A percentile compares a stretch with the other conserved stretches of the same genome.
Conservation (phyloP, 2,113 vertebrate species). For the Rutilus rutilus region DNA sequence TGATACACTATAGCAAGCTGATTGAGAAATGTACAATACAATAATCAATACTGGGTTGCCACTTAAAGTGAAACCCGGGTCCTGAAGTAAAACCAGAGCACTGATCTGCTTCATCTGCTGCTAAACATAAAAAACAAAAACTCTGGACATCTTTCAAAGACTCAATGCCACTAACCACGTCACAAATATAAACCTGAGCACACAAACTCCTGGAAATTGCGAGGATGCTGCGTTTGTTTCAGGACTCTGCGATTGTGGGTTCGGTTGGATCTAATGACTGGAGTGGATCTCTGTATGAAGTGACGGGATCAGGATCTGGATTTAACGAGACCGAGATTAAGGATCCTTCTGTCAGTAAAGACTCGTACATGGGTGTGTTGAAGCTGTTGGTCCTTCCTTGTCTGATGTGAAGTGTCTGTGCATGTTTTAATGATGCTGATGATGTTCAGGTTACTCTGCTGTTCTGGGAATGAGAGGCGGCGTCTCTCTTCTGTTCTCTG, state of each 20-base stretch:
- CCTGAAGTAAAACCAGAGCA: not conserved
- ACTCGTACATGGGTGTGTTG: slow-evolving; percentile 47
- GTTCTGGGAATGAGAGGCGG: slow-evolving; percentile 63
- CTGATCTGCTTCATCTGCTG: not conserved
- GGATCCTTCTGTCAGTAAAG: not conserved
- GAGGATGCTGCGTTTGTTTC: not conserved
- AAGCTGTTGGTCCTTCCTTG: not conserved
- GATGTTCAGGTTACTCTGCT: slow-evolving; percentile 70
- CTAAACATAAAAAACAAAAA: not conserved
- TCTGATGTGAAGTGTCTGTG: not conserved
- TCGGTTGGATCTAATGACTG: slow-evolving; percentile 50
- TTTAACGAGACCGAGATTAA: not conserved
- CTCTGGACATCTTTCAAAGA: not conserved
- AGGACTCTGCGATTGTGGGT: slow-evolving; percentile 44
- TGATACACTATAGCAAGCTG: too few relatives aligned
- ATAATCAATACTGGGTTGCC: not conserved
- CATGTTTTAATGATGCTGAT: not conserved
- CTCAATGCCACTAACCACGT: not conserved
- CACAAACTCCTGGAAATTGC: too few relatives aligned
- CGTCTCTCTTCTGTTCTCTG: slow-evolving; percentile 65
- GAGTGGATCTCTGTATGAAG: slow-evolving; percentile 45
- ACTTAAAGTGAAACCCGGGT: not conserved
- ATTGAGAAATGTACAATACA: not conserved
- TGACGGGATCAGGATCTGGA: slow-evolving; percentile 22
- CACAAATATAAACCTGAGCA: too few relatives aligned